These are phyloP conservation scores for Sebastes itinus DNA, from an alignment of 2,797 vertebrate genomes.

Conservation along the genomic window DNA sequence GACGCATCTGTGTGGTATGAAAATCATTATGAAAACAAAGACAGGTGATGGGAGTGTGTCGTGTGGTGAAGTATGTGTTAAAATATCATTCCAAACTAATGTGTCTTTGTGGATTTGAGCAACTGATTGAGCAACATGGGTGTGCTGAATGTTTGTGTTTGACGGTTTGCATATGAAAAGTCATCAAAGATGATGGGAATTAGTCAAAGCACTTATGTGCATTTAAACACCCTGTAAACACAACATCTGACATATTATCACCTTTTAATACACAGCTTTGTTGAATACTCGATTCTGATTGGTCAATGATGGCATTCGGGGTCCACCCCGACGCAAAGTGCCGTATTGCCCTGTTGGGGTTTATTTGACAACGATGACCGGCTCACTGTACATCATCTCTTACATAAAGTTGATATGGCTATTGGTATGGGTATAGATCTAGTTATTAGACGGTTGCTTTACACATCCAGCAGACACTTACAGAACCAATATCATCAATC, in stretches of 20 bases:
- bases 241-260: background rate
- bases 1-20: constrained; percentile 23
- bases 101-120: background rate
- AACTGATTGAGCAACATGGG: constrained; percentile 4
- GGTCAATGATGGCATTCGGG: rapidly evolving
- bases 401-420: too few species aligned
- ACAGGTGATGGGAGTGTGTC: constrained; percentile 16
- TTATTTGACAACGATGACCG: too few species aligned
- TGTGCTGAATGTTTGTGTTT: constrained; percentile 14
- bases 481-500: too few species aligned
- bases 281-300: too few species aligned
- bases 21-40: constrained; percentile 33
- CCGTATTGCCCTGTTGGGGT: too few species aligned
- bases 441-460: rapidly evolving
- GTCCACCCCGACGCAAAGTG: too few species aligned
- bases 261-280: too few species aligned
- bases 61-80: constrained; percentile 4
- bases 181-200: background rate
- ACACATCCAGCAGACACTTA: too few species aligned
- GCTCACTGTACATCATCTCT: too few species aligned
- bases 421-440: too few species aligned
- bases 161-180: background rate
- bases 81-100: constrained; percentile 1
- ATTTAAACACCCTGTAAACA: background rate
- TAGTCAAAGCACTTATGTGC: background rate